A percentile compares a stretch with the other conserved stretches of the same genome.
Evolutionary conservation across 2,797 vertebrate genomes (phyloP).

Genomic region (Salarias fasciatus): DNA sequence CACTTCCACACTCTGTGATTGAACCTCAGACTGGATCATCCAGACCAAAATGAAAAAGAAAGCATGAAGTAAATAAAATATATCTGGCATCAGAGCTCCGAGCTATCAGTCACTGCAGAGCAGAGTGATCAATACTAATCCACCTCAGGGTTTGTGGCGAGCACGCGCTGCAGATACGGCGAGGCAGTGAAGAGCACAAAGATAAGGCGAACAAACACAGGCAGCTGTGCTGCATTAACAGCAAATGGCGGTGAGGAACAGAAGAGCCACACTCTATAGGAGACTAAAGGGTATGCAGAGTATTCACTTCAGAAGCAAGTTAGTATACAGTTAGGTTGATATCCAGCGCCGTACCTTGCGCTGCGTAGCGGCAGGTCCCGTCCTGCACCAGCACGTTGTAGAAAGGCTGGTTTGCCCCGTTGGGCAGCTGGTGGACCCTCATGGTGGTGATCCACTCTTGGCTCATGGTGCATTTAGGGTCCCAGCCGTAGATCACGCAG

Average conservation of each 20-base stretch:
- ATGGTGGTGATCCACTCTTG: conserved; percentile 97
- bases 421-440: conserved; percentile 93
- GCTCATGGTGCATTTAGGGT: conserved; percentile 97
- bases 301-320: no score
- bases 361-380: conserved; percentile 94
- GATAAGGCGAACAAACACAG: conserved; percentile 2
- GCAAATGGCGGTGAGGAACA: neutral
- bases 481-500: conserved; percentile 98
- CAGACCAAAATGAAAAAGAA: no score
- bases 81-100: no score
- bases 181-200: neutral
- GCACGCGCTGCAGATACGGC: no score
- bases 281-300: no score
- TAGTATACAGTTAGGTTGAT: no score
- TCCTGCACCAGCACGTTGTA: conserved; percentile 97
- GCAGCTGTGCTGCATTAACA: conserved; percentile 6
- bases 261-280: no score
- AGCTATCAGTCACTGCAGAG: neutral
- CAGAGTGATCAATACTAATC: conserved; percentile 3
- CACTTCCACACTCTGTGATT: no score
- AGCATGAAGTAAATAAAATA: no score
- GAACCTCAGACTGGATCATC: no score
- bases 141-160: neutral
- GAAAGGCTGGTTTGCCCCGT: conserved; percentile 93
- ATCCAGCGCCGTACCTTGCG: conserved; percentile 96